Evolutionary conservation across 2,888 invertebrate species (phyloP).

Genomic region (Lithophane semibrunnea): DNA sequence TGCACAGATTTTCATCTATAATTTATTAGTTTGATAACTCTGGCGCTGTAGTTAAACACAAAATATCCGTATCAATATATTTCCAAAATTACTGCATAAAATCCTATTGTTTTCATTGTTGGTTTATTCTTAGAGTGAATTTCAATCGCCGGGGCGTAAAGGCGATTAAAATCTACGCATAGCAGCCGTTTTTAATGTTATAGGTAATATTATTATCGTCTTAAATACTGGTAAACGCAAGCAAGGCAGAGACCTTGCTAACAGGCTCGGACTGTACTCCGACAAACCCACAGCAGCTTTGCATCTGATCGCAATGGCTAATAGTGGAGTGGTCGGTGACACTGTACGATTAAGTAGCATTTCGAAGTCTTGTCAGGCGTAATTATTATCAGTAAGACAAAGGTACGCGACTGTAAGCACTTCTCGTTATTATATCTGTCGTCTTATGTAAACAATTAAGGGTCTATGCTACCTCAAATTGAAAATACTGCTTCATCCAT

Average conservation of each 20-base stretch:
- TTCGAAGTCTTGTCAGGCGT: neutral
- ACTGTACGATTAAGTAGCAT: neutral
- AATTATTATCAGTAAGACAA: neutral
- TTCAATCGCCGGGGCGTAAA: neutral
- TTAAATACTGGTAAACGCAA: neutral
- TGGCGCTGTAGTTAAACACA: neutral
- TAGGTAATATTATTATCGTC: neutral
- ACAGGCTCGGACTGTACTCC: neutral
- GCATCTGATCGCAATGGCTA: too few species aligned
- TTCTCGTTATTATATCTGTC: neutral
- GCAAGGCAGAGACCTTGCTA: too few species aligned
- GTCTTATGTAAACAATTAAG: neutral
- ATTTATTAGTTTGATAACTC: conserved; percentile 24
- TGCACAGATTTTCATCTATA: conserved; percentile 42
- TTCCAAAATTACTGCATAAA: neutral
- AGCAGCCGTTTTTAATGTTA: neutral
- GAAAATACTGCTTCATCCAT: too few species aligned
- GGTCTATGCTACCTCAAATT: too few species aligned
- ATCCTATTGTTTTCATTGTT: neutral
- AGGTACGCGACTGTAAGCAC: neutral
- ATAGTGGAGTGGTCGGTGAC: neutral
- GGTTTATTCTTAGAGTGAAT: neutral
- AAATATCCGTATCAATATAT: neutral
- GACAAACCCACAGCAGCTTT: neutral
- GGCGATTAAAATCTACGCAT: neutral